These are phyloP conservation scores for Nannospalax galili DNA, from an alignment of 2,113 vertebrate species.

Conservation along the genomic window DNA sequence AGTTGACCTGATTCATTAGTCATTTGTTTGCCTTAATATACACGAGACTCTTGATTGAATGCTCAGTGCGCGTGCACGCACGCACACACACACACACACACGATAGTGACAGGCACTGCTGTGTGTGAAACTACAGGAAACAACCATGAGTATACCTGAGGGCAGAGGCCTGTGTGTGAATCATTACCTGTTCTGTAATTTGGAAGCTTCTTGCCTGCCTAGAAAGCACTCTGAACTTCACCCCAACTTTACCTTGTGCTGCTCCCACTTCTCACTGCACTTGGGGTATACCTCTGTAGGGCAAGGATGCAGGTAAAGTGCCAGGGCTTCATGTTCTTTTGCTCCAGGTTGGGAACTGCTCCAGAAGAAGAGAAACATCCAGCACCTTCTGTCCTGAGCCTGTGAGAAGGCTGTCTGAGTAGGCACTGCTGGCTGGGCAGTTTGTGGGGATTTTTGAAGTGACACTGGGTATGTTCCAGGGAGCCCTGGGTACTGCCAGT, in stretches of 20 bases:
- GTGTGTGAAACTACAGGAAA: not conserved
- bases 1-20: not conserved
- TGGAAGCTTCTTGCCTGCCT: not conserved
- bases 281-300: not conserved
- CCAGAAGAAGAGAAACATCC: not conserved
- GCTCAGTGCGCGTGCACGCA: too few relatives aligned
- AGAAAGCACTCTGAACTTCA: not conserved
- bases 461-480: rapidly evolving
- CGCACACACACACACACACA: too few relatives aligned
- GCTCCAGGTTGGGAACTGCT: not conserved
- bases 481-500: not conserved
- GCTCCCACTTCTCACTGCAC: not conserved
- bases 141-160: not conserved
- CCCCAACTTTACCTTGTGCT: not conserved
- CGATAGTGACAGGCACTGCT: not conserved
- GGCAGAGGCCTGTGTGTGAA: not conserved
- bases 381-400: not conserved
- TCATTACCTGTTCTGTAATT: too few relatives aligned
- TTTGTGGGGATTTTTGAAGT: not conserved
- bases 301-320: not conserved
- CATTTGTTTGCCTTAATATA: not conserved
- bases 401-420: not conserved
- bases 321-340: not conserved
- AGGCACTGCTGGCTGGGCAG: not conserved
- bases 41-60: not conserved